Evolutionary conservation across 2,113 vertebrate genomes (phyloP), one percentile per base, ranked within the genome.

Genomic region (Tautogolabrus adspersus): DNA sequence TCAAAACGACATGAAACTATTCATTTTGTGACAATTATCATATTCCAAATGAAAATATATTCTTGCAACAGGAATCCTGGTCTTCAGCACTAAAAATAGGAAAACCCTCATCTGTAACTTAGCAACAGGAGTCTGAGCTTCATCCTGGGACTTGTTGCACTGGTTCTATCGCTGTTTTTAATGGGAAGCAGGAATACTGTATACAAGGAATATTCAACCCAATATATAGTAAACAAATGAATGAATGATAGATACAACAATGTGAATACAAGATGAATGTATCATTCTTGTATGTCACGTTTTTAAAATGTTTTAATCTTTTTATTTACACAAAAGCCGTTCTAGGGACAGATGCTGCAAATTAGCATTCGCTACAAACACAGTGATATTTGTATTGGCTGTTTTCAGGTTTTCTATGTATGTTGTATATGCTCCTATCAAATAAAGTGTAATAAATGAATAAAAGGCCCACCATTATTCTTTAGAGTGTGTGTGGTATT

Each of bases 31-130:
- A 93, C 91, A 91, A 92, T 94, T 91, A 93, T 90, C 90, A 91
- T 88, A 87, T 88, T 92, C 87, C 86, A 91, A 92, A 92, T 91
- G 89, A 93, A 94, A 94, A 94, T 91, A 88, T 91, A 92, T 90
- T 92, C 91, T 93, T 93, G 88, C 90, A 82, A 83, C 44, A 81
- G 85, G 86, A 91, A 90, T 90, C 87, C 87, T 89, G 61, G 89
- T 89, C 88, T 92, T 87, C 64, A 40, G 84, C 87, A 85, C 91
- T 93, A 93, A 94, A 94, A 94, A 95, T 95, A 94, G 93, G 92
- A 86, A 91, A 93, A 93, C 84, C 87, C 88, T 94, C 77, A 86
- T 91, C 93, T 94, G 94, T 95, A 94, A 93, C 94, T 94, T 95
- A 94, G 94, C 94, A 95, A 94, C 93, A 93, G 90, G 93, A 93